Conservation (phyloP, 2,113 vertebrate genomes). For the Ellobius talpinus region DNA sequence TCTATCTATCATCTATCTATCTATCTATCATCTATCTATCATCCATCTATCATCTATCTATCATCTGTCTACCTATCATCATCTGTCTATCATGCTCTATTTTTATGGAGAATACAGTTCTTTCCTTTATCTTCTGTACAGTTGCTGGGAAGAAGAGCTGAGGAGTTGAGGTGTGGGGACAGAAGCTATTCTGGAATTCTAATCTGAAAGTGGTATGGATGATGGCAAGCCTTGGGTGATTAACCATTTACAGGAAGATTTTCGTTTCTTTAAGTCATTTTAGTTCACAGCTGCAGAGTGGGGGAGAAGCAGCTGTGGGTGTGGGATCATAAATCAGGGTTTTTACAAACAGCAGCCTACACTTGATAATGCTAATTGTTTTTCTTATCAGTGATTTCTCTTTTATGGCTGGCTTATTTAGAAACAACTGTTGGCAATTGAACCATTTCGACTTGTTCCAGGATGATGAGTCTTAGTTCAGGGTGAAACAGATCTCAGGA, state of each 20-base stretch:
- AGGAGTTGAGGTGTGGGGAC: neutral
- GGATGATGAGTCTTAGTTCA: neutral
- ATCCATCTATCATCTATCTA: neutral
- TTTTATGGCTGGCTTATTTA: conserved; percentile 33
- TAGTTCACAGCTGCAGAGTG: neutral
- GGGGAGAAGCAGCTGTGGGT: neutral
- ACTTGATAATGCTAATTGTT: neutral
- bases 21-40: neutral
- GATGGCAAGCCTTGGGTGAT: neutral
- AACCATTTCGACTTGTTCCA: conserved; percentile 28
- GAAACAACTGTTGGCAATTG: conserved; percentile 41
- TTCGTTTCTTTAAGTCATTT: neutral
- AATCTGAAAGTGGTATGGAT: neutral
- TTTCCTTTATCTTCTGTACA: conserved; percentile 7
- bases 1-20: neutral
- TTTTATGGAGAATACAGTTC: neutral
- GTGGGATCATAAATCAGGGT: neutral
- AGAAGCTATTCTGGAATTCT: neutral
- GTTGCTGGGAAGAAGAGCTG: neutral
- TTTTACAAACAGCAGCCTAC: conserved; percentile 6
- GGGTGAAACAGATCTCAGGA: conserved; percentile 43
- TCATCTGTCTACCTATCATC: no score
- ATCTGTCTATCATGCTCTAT: neutral
- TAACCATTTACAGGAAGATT: neutral
- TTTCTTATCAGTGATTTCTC: conserved; percentile 31